Base-by-base conservation (phyloP, 2,797 vertebrate species). In the Nyctalus aviator region DNA sequence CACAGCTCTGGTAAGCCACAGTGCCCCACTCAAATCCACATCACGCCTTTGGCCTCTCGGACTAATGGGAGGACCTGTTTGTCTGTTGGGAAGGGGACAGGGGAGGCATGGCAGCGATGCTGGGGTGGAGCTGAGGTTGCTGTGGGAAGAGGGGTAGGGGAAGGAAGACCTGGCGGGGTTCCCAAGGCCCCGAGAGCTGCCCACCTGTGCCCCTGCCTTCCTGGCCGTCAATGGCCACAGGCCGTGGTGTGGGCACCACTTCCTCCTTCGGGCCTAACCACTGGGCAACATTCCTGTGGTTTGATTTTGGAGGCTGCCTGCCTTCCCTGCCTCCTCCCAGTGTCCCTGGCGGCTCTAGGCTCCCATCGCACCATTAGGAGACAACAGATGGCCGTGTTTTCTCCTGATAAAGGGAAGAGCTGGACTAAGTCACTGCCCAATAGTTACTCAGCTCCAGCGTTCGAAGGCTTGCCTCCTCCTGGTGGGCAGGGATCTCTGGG, bases 201-300 rank as follows among this genome's bases (percentile, higher is more conserved):
- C 15, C 55, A 44, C 8, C 46, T 30, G 13, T 14, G 5, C 41
- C 62, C 6, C 35, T 2, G 3, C 30, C 41, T 69, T 44, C 44
- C 75, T 48, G 44, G 84, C 0, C 53, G 32, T 14, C 1, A 14
- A 48, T 12, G 13, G 23, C 41, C 55, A 17, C 12, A 21, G 85
- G 46, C 15, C 30, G 41, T 0, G 0, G 3, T 18, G 23, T 79
- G 41, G 5, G 3, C 7, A 14, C 44, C 1, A 2, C 59, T 27
- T 68, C 69, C 18, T 87, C 50, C 27, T 27, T n/a, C 8, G 14
- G n/a, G 57, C n/a, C 30, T 48, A 27, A 57, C 20, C 41, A n/a
- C 41, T 68, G 21, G 9, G 71, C 17, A 2, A 50, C 18, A 11
- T n/a, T 55, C 64, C 14, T 44, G n/a, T 35, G 50, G 46, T 68